A percentile compares a stretch with the other conserved stretches of the same genome.
Evolutionary conservation across 1,140 invertebrate species (phyloP).

Genomic region (Orussus abietinus): DNA sequence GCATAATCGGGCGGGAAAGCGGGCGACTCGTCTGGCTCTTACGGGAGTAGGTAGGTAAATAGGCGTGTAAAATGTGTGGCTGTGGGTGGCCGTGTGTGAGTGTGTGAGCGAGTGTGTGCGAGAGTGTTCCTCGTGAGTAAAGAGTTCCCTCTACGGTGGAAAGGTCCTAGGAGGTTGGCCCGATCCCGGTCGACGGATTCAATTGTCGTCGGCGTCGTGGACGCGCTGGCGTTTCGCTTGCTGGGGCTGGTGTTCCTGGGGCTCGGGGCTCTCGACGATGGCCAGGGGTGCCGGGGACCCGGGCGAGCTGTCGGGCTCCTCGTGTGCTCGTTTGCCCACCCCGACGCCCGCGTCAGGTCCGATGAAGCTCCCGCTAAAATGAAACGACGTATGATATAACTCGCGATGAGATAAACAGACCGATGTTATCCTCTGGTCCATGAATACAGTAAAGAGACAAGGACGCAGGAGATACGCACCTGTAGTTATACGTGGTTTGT

Average conservation of each 20-base stretch:
- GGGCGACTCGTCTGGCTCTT: too few relatives aligned
- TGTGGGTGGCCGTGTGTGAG: too few relatives aligned
- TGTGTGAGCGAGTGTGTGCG: too few relatives aligned
- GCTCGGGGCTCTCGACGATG: constrained; percentile 50
- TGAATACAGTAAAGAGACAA: neutral
- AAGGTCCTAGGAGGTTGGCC: too few relatives aligned
- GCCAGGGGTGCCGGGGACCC: constrained; percentile 48
- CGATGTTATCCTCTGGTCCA: neutral
- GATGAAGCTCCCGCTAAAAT: constrained; percentile 45
- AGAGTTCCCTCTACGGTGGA: too few relatives aligned
- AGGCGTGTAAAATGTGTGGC: too few relatives aligned
- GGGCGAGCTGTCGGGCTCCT: constrained; percentile 49
- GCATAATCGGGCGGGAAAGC: too few relatives aligned
- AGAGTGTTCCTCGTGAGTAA: too few relatives aligned
- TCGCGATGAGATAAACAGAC: neutral
- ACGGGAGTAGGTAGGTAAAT: too few relatives aligned
- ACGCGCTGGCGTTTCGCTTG: constrained; percentile 45
- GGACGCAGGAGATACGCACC: constrained; percentile 28
- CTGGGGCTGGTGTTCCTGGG: constrained; percentile 34
- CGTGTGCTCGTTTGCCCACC: constrained; percentile 39
- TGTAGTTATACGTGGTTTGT: constrained; percentile 56
- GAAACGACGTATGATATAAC: too few relatives aligned
- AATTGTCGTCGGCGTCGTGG: constrained; percentile 49
- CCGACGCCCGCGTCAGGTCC: constrained; percentile 46
- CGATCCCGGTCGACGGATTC: too few relatives aligned